Conservation (phyloP, 2,113 vertebrate species). For the Mustela nigripes region DNA sequence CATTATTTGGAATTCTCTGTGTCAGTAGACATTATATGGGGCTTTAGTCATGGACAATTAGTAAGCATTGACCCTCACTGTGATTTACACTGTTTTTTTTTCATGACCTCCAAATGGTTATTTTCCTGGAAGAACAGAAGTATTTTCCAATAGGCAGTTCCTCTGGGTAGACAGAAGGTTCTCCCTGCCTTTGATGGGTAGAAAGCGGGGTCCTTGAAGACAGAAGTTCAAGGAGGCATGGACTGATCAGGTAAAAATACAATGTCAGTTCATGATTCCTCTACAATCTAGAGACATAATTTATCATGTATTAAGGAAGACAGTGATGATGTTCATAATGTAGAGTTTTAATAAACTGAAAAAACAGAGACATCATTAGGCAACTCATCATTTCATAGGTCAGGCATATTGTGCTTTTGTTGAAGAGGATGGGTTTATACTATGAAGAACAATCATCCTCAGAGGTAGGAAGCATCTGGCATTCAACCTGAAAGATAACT, state of each 20-base stretch:
- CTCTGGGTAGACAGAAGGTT: not conserved
- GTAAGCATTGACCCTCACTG: constrained; percentile 69
- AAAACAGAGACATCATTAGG: constrained; percentile 28
- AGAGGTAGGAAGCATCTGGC: not conserved
- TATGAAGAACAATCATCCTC: not conserved
- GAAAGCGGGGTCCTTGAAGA: not conserved
- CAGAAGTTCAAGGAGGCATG: not conserved
- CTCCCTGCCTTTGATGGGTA: rapidly evolving
- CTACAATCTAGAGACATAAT: not conserved
- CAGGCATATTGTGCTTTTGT: constrained; percentile 4
- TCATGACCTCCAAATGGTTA: constrained; percentile 7
- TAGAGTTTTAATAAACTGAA: constrained; percentile 71
- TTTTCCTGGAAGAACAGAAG: constrained; percentile 54
- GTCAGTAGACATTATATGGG: constrained; percentile 72
- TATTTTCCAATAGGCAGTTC: not conserved
- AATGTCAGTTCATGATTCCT: not conserved
- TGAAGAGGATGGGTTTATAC: not conserved
- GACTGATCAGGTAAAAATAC: not conserved
- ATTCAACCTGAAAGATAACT: not conserved
- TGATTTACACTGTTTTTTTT: constrained; percentile 71
- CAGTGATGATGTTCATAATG: constrained; percentile 47
- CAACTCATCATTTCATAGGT: not conserved
- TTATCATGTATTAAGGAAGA: constrained; percentile 26
- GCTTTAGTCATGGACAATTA: constrained; percentile 82
- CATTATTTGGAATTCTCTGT: constrained; percentile 76